phyloP scores from a whole-genome alignment of 2,113 vertebrate genomes.

The Mus musculus region DNA sequence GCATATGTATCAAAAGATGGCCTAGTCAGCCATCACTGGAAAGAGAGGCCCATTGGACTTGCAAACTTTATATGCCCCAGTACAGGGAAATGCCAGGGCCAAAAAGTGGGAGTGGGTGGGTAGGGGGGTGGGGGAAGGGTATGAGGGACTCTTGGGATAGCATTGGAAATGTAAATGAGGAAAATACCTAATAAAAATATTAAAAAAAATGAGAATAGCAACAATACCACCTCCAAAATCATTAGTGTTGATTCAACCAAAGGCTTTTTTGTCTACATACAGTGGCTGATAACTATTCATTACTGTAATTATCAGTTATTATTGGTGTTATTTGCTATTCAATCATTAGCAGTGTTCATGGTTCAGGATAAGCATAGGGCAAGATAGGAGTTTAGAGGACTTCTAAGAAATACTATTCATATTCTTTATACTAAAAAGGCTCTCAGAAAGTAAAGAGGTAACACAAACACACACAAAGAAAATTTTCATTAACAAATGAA shows the following conservation, averaged over 20 bases:
- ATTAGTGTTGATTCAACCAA: neutral
- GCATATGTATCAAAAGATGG: no score
- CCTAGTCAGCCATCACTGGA: no score
- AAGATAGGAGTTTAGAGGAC: rapidly evolving
- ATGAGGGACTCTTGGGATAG: no score
- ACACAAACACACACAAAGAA: neutral
- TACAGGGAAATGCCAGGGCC: no score
- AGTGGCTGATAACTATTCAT: neutral
- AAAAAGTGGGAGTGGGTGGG: no score
- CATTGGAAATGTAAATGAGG: no score
- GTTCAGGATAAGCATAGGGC: neutral
- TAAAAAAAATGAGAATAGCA: neutral
- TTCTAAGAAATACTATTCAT: neutral
- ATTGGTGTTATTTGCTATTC: constrained; percentile 10
- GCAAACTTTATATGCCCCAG: no score
- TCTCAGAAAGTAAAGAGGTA: neutral
- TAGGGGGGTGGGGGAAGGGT: no score
- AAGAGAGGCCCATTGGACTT: no score
- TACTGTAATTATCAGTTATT: neutral
- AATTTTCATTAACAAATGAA: neutral
- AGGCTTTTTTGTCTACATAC: neutral
- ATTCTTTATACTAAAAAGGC: neutral
- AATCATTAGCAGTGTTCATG: neutral
- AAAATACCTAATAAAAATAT: no score
- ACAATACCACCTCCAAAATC: neutral